Base-by-base conservation (phyloP, 2,113 vertebrate genomes). In the Puma concolor region DNA sequence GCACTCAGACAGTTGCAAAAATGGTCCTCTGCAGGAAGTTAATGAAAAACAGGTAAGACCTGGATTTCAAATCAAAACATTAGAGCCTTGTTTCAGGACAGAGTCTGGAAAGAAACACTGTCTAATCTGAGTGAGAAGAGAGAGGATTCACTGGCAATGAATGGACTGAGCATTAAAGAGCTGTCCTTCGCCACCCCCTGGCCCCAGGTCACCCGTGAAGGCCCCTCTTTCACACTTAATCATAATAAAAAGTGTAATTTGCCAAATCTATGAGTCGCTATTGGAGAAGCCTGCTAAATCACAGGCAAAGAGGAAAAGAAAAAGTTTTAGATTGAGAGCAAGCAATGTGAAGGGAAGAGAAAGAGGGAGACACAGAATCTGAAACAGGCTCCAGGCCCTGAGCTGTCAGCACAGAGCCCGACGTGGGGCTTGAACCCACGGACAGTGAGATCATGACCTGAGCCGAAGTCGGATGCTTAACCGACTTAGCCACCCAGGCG, bases 31-130 rank as follows among this genome's bases (percentile, higher is more conserved):
- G 67, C 66, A 80, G 92, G 74, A 89, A 95, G 86, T 63, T 85
- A 50, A 79, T 88, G 52, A 72, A 96, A 96, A 94, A 71, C n/a
- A 95, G 74, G 67, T 76, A 76, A 82, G 60, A 86, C 38, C 52
- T 79, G 41, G 83, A 41, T 91, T 96, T 96, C 67, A 69, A 87
- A 90, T 93, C 38, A 79, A 82, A 98, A 86, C 72, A 77, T 64
- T 29, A 44, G 33, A 72, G 29, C 15, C 86, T 92, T 88, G 57
- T 88, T 85, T 96, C 36, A 60, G 52, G 64, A 85, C 33, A 38
- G 44, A 88, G n/a, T 27, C 72, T 91, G 38, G 52, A 54, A 93
- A 83, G 76, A 89, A 67, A 38, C 23, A 41, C 31, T 54, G 2
- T 74, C 1, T 36, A 66, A 11, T 54, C 74, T 81, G 74, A 84